Conservation (phyloP, 2,797 vertebrate genomes). For the Nyctalus aviator region DNA sequence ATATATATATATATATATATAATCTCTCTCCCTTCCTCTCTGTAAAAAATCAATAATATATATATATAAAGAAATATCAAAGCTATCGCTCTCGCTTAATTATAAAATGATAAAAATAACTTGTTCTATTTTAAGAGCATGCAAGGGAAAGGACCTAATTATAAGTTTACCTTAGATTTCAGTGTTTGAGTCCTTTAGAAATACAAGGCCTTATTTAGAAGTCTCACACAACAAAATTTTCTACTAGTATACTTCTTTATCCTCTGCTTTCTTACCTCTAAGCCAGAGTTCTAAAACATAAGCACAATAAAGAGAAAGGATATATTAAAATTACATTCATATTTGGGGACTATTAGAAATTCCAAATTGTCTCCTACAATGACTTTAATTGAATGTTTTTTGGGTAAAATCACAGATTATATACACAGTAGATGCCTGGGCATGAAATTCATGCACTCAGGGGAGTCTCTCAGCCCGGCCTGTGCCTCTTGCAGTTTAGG, state of each 20-base stretch:
- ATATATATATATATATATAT: too few relatives aligned
- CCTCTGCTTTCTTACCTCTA: not conserved
- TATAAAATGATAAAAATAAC: not conserved
- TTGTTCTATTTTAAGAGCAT: slow-evolving; percentile 37
- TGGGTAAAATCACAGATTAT: not conserved
- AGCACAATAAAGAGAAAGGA: not conserved
- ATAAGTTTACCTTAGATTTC: slow-evolving; percentile 1
- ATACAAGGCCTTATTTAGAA: slow-evolving; percentile 6
- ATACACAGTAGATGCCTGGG: not conserved
- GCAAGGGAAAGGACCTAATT: not conserved
- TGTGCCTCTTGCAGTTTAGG: too few relatives aligned
- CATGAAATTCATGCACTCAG: too few relatives aligned
- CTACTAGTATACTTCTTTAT: not conserved
- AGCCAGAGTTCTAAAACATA: not conserved
- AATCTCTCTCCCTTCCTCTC: too few relatives aligned
- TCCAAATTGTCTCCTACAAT: not conserved
- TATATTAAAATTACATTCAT: not conserved
- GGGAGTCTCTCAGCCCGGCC: too few relatives aligned
- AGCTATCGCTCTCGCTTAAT: not conserved
- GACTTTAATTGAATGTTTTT: slow-evolving; percentile 7
- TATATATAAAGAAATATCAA: not conserved
- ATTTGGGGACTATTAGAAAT: not conserved
- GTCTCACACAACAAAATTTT: not conserved
- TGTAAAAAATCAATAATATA: too few relatives aligned
- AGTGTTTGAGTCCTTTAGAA: not conserved